Evolutionary conservation across 2,888 invertebrate species (phyloP), one percentile per base, ranked within the genome.

Genomic region (Diadegma fenestrale): DNA sequence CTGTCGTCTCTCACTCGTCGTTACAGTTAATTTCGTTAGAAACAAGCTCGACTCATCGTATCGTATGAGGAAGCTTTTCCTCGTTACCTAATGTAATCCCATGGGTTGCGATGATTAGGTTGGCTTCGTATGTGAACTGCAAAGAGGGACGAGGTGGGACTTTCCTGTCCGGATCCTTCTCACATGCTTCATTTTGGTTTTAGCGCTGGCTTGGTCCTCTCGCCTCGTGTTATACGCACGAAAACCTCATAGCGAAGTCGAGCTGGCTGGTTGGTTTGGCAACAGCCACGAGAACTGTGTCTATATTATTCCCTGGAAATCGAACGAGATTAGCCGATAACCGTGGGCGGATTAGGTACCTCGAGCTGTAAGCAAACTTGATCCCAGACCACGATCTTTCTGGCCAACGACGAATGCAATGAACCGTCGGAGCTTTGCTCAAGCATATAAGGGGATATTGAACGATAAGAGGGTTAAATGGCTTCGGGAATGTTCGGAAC

Each of bases 81-180:
- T 79, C 80, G 76, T 87, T 86, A 84, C 79, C 43, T 77, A 83
- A 82, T 73, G 76, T 86, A 88, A 87, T 80, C 80, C 81, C 68
- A 68, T n/a, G 66, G 66, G 73, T 78, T 84, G 80, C 76, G 80
- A 80, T 86, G 85, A 87, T 85, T 80, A 78, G 37, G 54, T 69
- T 63, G 61, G 71, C 54, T 79, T 76, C 77, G 48, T 72, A 37
- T 75, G 66, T 41, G 66, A 81, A 73, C 80, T 64, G 51, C n/a
- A 3, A 17, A 45, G 26, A 17, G n/a, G 26, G n/a, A 30, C 48
- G 8, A 68, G 14, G 22, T 4, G 33, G 45, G 54, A 54, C 2
- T 33, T 58, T 12, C 22, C 30, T 30, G 17, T 61, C 43, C 26
- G 17, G 48, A 51, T 51, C 66, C n/a, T 51, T 51, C 10, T 8